Conservation (phyloP, 2,888 invertebrate species). For the Anoplius nigerrimus region DNA sequence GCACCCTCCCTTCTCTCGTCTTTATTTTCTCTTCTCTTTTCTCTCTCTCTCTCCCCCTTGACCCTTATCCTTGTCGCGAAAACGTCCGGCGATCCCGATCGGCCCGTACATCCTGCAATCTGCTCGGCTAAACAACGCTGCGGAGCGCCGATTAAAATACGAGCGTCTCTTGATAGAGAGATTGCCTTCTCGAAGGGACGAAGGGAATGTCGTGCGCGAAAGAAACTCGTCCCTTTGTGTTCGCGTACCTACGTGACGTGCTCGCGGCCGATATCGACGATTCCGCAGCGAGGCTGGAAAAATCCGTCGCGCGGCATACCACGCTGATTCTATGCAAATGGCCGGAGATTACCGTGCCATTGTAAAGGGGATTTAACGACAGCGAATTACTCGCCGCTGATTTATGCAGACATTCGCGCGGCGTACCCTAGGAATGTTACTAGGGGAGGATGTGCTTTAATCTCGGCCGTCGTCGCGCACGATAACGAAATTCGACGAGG, state of each 20-base stretch:
- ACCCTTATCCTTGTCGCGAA: not conserved
- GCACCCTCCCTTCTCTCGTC: constrained; percentile 14
- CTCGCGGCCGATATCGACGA: not conserved
- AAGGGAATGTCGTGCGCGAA: not conserved
- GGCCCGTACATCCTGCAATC: too few relatives aligned
- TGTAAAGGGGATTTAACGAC: too few relatives aligned
- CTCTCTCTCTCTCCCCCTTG: constrained; percentile 2
- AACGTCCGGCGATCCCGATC: not conserved
- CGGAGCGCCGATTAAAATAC: too few relatives aligned
- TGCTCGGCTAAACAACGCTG: too few relatives aligned
- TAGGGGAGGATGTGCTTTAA: not conserved
- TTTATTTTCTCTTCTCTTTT: constrained; percentile 9
- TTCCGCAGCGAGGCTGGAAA: not conserved
- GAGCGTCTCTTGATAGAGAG: too few relatives aligned
- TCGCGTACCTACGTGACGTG: not conserved
- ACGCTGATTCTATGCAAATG: too few relatives aligned
- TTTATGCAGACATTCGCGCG: not conserved
- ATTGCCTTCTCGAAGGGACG: not conserved
- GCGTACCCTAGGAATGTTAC: not conserved
- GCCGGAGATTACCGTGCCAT: too few relatives aligned
- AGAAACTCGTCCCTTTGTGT: too few relatives aligned
- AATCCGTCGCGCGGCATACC: too few relatives aligned
- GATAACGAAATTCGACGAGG: constrained; percentile 5
- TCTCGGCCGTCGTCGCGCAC: not conserved
- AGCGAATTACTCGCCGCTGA: not conserved